phyloP scores from a whole-genome alignment of 1,140 invertebrate genomes.

The Zophobas atratus region DNA sequence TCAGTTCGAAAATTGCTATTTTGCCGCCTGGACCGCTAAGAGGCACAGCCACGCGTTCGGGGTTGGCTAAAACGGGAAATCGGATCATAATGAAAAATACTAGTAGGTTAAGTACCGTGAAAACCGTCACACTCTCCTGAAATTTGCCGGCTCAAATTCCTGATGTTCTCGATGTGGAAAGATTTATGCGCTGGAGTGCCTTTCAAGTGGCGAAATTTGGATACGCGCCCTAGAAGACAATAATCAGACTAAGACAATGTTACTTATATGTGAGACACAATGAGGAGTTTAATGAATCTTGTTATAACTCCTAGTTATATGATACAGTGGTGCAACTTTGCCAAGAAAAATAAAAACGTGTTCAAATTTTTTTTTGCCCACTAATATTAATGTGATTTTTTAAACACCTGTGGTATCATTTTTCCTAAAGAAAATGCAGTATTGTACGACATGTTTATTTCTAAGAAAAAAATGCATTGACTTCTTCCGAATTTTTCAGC shows the following conservation, averaged over 20 bases:
- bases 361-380: no score
- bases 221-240: slow-evolving; percentile 76
- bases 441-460: no score
- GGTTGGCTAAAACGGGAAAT: slow-evolving; percentile 77
- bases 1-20: slow-evolving; percentile 89
- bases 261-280: slow-evolving; percentile 1
- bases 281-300: neutral
- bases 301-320: no score
- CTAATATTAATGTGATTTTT: no score
- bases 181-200: slow-evolving; percentile 92
- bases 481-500: no score
- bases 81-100: slow-evolving; percentile 1
- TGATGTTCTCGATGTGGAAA: slow-evolving; percentile 92
- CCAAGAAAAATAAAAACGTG: no score
- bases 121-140: slow-evolving; percentile 96
- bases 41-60: slow-evolving; percentile 87
- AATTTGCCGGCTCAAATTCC: slow-evolving; percentile 91
- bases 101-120: slow-evolving; percentile 74
- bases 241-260: neutral
- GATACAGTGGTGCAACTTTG: no score
- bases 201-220: slow-evolving; percentile 94
- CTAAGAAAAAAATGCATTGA: no score
- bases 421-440: no score
- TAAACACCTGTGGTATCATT: no score
- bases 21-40: slow-evolving; percentile 91